phyloP scores from a whole-genome alignment of 2,797 vertebrate genomes.

The Rousettus madagascariensis region DNA sequence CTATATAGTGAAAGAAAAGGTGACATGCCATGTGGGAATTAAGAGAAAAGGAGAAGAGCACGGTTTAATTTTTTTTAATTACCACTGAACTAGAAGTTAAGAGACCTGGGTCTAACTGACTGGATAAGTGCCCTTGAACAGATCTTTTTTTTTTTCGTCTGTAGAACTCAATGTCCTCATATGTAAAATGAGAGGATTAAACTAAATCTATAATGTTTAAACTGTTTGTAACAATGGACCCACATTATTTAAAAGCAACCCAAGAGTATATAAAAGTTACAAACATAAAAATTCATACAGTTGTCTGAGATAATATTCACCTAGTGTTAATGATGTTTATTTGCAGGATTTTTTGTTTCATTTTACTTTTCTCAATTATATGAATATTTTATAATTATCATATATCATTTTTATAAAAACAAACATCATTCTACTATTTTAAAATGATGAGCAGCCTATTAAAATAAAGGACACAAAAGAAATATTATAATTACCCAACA shows the following conservation, averaged over 20 bases:
- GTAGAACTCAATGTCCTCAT: neutral
- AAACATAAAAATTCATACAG: conserved; percentile 11
- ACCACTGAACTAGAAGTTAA: neutral
- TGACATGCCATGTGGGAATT: neutral
- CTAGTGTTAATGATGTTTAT: neutral
- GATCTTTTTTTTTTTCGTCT: neutral
- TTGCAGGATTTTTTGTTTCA: neutral
- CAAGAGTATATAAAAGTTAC: conserved; percentile 3
- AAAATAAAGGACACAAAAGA: neutral
- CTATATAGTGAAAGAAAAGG: neutral
- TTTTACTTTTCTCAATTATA: neutral
- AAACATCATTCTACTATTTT: conserved; percentile 26
- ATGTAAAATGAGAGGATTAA: neutral
- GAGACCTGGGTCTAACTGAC: neutral
- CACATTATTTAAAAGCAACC: neutral
- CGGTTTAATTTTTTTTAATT: neutral
- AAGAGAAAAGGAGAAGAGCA: neutral
- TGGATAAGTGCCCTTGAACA: neutral
- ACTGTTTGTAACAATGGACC: neutral
- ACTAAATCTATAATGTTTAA: conserved; percentile 3
- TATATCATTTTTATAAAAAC: conserved; percentile 37
- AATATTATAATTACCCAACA: neutral
- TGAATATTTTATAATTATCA: conserved; percentile 37
- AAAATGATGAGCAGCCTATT: neutral
- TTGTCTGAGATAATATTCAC: neutral